These are phyloP conservation scores for Psilopsiagon aurifrons DNA, from an alignment of 2,113 vertebrate species.

Conservation along the genomic window DNA sequence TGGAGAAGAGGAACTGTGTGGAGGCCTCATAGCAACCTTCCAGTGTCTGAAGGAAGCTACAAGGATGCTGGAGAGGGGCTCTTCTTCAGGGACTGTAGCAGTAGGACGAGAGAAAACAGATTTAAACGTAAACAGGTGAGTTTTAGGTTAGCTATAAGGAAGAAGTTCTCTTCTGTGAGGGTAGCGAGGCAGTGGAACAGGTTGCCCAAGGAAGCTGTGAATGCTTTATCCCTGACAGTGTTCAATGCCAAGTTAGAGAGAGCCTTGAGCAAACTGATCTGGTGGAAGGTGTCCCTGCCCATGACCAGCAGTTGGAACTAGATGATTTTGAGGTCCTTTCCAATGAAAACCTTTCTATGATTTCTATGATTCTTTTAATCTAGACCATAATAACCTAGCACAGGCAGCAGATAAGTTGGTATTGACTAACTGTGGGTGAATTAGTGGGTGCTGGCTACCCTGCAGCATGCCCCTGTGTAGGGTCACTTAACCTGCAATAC, in stretches of 20 bases:
- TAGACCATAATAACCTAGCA: neutral
- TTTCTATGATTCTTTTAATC: neutral
- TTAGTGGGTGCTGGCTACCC: neutral
- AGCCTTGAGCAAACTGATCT: neutral
- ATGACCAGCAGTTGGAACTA: neutral
- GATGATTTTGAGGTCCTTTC: neutral
- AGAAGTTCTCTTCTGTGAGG: neutral
- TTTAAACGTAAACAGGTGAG: neutral
- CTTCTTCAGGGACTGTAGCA: neutral
- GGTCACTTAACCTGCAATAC: neutral
- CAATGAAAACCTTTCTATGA: neutral
- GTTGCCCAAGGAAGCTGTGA: neutral
- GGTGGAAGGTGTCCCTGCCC: neutral
- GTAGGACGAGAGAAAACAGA: neutral
- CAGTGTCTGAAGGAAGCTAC: neutral
- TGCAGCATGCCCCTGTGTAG: rapidly evolving
- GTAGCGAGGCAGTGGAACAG: neutral
- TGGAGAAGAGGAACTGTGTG: neutral
- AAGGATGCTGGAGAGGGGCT: neutral
- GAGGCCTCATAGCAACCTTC: neutral
- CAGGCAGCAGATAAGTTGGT: neutral
- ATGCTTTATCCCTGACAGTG: neutral
- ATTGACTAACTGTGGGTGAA: neutral
- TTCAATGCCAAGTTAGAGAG: neutral
- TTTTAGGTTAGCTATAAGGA: neutral